Conservation (phyloP, 2,888 invertebrate genomes). For the Caprella mutica region DNA sequence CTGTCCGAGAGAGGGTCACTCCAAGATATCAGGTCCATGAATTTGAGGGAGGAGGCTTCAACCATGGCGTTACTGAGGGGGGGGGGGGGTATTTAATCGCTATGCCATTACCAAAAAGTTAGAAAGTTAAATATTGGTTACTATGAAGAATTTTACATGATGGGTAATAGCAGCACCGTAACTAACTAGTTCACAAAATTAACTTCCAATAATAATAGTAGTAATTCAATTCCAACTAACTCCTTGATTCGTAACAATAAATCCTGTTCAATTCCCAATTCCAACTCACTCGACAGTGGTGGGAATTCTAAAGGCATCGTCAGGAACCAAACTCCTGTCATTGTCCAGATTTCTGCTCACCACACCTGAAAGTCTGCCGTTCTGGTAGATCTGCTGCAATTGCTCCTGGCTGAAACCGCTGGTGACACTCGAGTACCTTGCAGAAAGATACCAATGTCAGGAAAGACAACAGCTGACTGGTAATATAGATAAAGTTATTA, state of each 20-base stretch:
- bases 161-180: too few relatives aligned
- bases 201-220: too few relatives aligned
- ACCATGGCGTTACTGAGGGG: constrained; percentile 10
- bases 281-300: not conserved
- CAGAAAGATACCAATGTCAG: not conserved
- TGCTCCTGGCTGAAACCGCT: constrained; percentile 11
- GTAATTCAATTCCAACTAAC: too few relatives aligned
- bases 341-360: constrained; percentile 14
- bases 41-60: not conserved
- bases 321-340: not conserved
- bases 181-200: too few relatives aligned
- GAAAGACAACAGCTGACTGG: not conserved
- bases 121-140: not conserved
- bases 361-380: not conserved
- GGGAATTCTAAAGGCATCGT: not conserved
- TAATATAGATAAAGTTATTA: not conserved
- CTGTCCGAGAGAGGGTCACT: not conserved
- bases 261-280: not conserved
- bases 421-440: constrained; percentile 13
- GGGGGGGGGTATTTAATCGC: not conserved
- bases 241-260: not conserved
- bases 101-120: not conserved
- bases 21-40: constrained; percentile 18
- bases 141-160: too few relatives aligned
- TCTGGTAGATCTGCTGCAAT: constrained; percentile 10